phyloP scores from a whole-genome alignment of 2,888 invertebrate species.

The Oscheius onirici region DNA sequence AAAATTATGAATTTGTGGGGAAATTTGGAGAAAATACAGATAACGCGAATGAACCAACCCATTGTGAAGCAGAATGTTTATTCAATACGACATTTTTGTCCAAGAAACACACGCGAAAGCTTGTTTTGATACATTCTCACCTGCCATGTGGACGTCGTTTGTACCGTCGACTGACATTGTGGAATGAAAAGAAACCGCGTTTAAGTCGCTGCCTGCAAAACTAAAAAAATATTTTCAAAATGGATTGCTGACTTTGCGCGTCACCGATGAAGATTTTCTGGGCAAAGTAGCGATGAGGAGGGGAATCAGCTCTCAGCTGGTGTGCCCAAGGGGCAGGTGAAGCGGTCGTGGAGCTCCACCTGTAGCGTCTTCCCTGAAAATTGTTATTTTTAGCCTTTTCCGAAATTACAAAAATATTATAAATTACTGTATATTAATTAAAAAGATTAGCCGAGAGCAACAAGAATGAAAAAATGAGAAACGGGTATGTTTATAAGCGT shows the following conservation, averaged over 20 bases:
- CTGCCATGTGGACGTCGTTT: neutral
- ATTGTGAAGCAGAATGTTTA: conserved; percentile 6
- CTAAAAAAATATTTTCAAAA: neutral
- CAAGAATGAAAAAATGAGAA: neutral
- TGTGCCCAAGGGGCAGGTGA: conserved; percentile 22
- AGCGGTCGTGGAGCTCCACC: conserved; percentile 11
- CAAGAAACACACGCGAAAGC: neutral
- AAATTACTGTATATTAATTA: no score
- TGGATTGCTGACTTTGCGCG: neutral
- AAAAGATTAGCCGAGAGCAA: neutral
- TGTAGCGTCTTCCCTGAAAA: conserved; percentile 19
- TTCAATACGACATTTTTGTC: no score
- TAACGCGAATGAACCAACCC: conserved; percentile 2
- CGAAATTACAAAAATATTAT: neutral
- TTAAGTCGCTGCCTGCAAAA: neutral
- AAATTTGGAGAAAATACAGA: no score
- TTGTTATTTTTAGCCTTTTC: neutral
- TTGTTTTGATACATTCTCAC: neutral
- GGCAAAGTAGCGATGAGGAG: conserved; percentile 25
- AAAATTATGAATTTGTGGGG: no score
- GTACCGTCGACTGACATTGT: conserved; percentile 12
- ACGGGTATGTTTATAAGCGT: neutral
- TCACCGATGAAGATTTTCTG: conserved; percentile 22
- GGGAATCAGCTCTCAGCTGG: conserved; percentile 23
- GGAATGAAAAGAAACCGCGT: neutral